Conservation (phyloP, 2,888 invertebrate species). For the Chymomyza procnemis region DNA sequence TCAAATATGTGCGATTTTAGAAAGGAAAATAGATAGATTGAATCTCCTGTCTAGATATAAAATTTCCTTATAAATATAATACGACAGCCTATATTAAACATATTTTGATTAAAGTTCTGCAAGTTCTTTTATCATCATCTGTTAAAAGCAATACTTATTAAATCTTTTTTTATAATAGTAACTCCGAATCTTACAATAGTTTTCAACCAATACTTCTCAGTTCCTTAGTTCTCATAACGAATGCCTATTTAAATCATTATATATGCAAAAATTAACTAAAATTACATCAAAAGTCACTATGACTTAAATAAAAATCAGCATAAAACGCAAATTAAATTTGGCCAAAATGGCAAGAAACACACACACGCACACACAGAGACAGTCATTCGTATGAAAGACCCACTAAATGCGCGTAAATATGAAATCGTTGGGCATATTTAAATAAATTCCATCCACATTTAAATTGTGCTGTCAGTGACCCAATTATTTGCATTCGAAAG, state of each 20-base stretch:
- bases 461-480: conserved; percentile 5
- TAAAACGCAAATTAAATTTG: not conserved
- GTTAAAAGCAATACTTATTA: too few relatives aligned
- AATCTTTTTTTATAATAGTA: too few relatives aligned
- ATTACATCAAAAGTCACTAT: not conserved
- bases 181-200: too few relatives aligned
- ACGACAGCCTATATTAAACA: too few relatives aligned
- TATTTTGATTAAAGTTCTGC: too few relatives aligned
- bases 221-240: too few relatives aligned
- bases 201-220: too few relatives aligned
- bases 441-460: not conserved
- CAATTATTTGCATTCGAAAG: conserved; percentile 57
- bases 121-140: too few relatives aligned
- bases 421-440: not conserved
- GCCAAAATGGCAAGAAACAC: not conserved
- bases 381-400: conserved; percentile 1
- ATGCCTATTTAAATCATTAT: not conserved
- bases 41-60: too few relatives aligned
- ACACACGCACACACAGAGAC: conserved; percentile 8
- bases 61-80: too few relatives aligned
- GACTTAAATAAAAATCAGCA: not conserved
- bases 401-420: not conserved
- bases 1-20: too few relatives aligned
- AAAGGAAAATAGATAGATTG: too few relatives aligned
- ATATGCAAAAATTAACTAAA: not conserved